phyloP scores from a whole-genome alignment of 1,140 invertebrate species.

The Drosophila burlai region DNA sequence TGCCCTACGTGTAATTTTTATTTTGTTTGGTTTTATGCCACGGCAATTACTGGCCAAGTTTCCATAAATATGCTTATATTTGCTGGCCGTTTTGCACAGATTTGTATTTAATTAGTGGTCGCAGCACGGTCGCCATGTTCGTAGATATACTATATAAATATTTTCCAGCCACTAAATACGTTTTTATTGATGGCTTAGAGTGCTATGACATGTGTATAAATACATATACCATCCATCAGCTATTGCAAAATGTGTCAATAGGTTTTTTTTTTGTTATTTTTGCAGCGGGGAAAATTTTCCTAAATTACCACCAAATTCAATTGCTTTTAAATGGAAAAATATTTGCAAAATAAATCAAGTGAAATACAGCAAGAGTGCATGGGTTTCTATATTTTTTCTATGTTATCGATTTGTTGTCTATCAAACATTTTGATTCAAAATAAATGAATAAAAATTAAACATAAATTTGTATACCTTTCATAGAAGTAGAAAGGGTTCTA shows the following conservation, averaged over 20 bases:
- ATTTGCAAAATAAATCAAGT: conserved; percentile 1
- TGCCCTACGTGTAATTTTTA: neutral
- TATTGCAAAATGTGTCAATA: conserved; percentile 5
- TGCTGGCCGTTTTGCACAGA: conserved; percentile 8
- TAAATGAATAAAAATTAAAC: too few species aligned
- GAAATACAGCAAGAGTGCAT: neutral
- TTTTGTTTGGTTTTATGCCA: conserved; percentile 16
- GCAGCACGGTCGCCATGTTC: neutral
- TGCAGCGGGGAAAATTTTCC: neutral
- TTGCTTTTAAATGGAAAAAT: neutral
- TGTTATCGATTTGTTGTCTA: neutral
- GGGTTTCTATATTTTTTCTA: neutral
- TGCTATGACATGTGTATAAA: neutral
- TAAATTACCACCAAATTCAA: conserved; percentile 6
- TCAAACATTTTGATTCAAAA: neutral
- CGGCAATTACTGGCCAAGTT: conserved; percentile 1
- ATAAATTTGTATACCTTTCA: neutral
- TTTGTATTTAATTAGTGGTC: conserved; percentile 21
- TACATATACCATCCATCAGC: neutral
- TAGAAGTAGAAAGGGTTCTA: neutral
- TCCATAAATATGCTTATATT: neutral
- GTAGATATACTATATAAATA: neutral
- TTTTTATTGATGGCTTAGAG: conserved; percentile 7
- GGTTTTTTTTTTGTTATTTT: neutral
- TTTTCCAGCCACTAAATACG: conserved; percentile 3